A percentile compares a stretch with the other conserved stretches of the same genome.
These are phyloP conservation scores for Gallinago paraguaiae DNA, from an alignment of 2,113 vertebrate genomes.

Conservation along the genomic window DNA sequence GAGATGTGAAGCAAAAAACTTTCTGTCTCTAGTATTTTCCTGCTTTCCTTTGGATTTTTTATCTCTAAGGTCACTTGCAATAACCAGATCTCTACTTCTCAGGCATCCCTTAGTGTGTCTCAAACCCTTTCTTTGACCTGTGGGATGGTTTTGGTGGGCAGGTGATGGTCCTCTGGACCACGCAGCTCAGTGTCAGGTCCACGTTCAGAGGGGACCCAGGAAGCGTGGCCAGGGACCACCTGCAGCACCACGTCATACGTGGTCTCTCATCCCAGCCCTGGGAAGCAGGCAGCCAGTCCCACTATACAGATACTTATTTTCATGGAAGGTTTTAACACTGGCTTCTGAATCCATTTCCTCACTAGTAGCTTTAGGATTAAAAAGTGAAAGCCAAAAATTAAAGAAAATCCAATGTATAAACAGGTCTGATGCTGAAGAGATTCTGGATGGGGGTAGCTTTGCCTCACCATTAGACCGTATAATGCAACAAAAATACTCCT, in stretches of 20 bases:
- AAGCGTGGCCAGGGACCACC: background rate
- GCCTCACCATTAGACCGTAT: background rate
- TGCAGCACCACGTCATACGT: background rate
- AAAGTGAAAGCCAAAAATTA: background rate
- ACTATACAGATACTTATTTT: background rate
- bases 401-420: background rate
- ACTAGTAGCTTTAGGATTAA: background rate
- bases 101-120: background rate
- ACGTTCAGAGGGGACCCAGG: background rate
- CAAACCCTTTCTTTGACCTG: background rate
- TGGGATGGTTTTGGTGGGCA: background rate
- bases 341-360: background rate
- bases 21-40: background rate
- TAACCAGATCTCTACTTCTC: background rate
- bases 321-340: background rate
- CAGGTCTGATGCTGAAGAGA: background rate
- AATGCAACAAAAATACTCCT: background rate
- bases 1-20: background rate
- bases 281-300: background rate
- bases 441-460: background rate
- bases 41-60: background rate
- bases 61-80: background rate
- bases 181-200: background rate
- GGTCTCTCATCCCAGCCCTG: background rate
- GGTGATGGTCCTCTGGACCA: background rate